phyloP scores from a whole-genome alignment of 2,113 vertebrate genomes.

The Willisornis vidua region DNA sequence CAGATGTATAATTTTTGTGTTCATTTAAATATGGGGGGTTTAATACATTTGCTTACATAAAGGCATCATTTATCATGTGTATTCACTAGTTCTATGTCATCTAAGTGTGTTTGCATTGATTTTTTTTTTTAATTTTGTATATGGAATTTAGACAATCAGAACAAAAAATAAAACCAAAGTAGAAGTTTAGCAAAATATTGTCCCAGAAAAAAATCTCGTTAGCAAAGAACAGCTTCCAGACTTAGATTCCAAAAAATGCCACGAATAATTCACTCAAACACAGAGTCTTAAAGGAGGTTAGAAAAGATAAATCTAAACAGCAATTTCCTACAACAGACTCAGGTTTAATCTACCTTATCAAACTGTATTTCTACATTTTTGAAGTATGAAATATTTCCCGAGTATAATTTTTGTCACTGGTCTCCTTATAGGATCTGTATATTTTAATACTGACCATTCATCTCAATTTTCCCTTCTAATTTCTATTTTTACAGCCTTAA shows the following conservation, averaged over 20 bases:
- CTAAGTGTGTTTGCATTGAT: neutral
- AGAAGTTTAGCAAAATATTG: neutral
- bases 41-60: neutral
- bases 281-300: neutral
- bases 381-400: neutral
- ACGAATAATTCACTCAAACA: neutral
- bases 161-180: neutral
- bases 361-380: neutral
- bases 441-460: neutral
- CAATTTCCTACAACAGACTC: neutral
- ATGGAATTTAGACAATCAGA: neutral
- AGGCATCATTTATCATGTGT: neutral
- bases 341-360: neutral
- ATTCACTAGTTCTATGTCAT: neutral
- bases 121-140: neutral
- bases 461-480: neutral
- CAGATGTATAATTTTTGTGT: neutral
- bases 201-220: neutral
- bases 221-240: neutral
- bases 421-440: neutral
- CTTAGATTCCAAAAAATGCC: neutral
- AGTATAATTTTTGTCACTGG: neutral
- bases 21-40: neutral
- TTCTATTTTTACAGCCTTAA: neutral
- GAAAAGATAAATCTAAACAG: neutral